Conservation (phyloP, 1,140 invertebrate genomes). For the Odontomachus brunneus region DNA sequence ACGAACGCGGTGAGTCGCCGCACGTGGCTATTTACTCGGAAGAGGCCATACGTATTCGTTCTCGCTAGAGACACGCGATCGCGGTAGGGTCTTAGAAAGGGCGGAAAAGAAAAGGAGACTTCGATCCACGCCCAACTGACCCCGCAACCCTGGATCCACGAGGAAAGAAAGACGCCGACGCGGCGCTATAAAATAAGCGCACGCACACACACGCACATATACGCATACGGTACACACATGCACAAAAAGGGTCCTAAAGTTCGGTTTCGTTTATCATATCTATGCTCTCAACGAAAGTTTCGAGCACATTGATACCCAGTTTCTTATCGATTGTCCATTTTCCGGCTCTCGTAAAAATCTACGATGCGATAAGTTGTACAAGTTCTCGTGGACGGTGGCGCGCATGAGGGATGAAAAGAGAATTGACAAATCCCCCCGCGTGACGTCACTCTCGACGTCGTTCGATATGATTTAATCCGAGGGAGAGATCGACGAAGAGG, state of each 20-base stretch:
- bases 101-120: constrained; percentile 58
- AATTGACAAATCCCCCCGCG: constrained; percentile 1
- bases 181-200: constrained; percentile 73
- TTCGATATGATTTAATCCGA: constrained; percentile 6
- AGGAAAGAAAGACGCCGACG: constrained; percentile 73
- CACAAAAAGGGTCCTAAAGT: constrained; percentile 61
- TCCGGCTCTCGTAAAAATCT: not conserved
- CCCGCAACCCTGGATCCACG: constrained; percentile 62
- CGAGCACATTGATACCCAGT: constrained; percentile 16
- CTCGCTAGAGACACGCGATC: constrained; percentile 53
- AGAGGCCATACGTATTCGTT: constrained; percentile 46
- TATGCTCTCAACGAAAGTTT: constrained; percentile 43
- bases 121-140: constrained; percentile 71
- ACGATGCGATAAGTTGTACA: not conserved
- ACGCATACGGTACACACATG: not conserved
- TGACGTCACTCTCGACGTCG: not conserved
- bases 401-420: not conserved
- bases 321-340: constrained; percentile 21
- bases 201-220: constrained; percentile 25
- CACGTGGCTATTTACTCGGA: constrained; percentile 22
- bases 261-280: constrained; percentile 63
- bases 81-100: constrained; percentile 25
- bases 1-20: constrained; percentile 5
- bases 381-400: not conserved
- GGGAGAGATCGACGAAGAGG: constrained; percentile 15